A percentile compares a stretch with the other conserved stretches of the same genome.
Conservation (phyloP, 2,888 invertebrate species). For the Molorchus minor region DNA sequence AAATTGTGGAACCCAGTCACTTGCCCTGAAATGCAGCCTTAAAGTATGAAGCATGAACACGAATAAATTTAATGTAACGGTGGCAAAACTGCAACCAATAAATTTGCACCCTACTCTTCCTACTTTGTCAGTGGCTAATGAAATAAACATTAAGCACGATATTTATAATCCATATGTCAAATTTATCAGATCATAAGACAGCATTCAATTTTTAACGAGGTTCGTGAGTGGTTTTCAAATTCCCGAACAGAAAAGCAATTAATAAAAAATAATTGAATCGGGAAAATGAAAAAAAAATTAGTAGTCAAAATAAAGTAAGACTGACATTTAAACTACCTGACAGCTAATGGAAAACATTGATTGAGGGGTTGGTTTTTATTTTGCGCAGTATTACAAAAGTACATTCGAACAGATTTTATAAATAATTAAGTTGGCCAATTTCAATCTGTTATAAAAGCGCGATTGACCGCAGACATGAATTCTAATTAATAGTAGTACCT, state of each 20-base stretch:
- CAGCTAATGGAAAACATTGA: slow-evolving; percentile 45
- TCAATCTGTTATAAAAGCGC: slow-evolving; percentile 45
- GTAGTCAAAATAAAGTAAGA: slow-evolving; percentile 32
- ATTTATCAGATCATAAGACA: background rate
- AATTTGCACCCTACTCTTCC: too few species aligned
- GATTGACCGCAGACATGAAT: slow-evolving; percentile 41
- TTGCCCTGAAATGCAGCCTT: too few species aligned
- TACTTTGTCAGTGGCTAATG: too few species aligned
- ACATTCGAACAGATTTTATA: slow-evolving; percentile 42
- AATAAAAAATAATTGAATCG: slow-evolving; percentile 29
- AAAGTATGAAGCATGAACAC: too few species aligned
- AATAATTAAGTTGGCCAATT: slow-evolving; percentile 47
- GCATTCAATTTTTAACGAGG: slow-evolving; percentile 13
- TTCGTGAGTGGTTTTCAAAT: slow-evolving; percentile 15
- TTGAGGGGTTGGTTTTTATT: slow-evolving; percentile 44
- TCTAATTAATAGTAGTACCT: slow-evolving; percentile 43
- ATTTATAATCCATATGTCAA: background rate
- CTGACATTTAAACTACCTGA: slow-evolving; percentile 41
- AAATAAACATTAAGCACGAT: too few species aligned
- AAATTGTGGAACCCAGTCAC: too few species aligned
- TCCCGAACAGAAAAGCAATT: slow-evolving; percentile 22
- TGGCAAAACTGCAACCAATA: too few species aligned
- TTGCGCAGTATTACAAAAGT: slow-evolving; percentile 44
- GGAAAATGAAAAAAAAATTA: slow-evolving; percentile 35
- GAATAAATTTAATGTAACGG: too few species aligned